Percentiles rank a stretch among this genome's conserved stretches.
phyloP scores from a whole-genome alignment of 2,888 invertebrate genomes.

The Drosophila setosimentum region DNA sequence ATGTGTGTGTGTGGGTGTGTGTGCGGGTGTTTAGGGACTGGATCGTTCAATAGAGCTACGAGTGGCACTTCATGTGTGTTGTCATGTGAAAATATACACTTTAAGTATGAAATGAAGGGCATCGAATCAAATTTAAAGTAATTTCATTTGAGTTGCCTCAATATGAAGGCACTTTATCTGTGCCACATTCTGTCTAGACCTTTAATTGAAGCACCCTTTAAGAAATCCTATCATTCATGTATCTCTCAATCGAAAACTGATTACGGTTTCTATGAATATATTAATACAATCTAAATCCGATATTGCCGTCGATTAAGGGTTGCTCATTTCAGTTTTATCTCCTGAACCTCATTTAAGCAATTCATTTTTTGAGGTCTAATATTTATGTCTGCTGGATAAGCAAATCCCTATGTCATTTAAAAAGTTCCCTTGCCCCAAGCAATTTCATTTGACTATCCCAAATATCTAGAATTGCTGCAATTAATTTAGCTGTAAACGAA shows the following conservation, averaged over 20 bases:
- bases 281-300: background rate
- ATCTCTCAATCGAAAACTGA: background rate
- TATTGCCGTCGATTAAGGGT: background rate
- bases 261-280: background rate
- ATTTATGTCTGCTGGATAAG: background rate
- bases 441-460: constrained; percentile 33
- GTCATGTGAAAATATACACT: constrained; percentile 29
- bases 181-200: background rate
- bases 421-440: constrained; percentile 20
- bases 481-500: constrained; percentile 47
- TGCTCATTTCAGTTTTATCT: background rate
- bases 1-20: constrained; percentile 3
- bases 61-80: constrained; percentile 2
- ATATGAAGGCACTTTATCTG: background rate
- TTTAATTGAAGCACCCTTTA: background rate
- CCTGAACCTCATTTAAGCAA: background rate
- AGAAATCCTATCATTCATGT: background rate
- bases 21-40: background rate
- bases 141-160: constrained; percentile 1
- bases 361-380: background rate
- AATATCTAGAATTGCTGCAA: constrained; percentile 14
- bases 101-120: constrained; percentile 11
- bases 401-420: constrained; percentile 21
- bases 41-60: background rate
- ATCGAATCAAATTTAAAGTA: constrained; percentile 21